Evolutionary conservation across 2,888 invertebrate genomes (phyloP).

Genomic region (Volucella inflata): DNA sequence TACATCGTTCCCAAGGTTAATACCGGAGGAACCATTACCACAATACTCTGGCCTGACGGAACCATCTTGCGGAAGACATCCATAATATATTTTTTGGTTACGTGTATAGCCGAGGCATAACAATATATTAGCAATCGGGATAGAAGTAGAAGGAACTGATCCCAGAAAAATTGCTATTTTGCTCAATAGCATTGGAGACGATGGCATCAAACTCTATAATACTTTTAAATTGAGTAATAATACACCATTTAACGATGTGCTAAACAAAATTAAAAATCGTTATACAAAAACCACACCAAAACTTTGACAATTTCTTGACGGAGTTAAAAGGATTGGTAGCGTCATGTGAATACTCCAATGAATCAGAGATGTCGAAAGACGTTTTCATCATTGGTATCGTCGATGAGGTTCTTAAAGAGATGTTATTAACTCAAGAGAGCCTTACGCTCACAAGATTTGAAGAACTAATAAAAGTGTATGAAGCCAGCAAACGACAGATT

Average conservation of each 20-base stretch:
- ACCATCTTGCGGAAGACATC: no score
- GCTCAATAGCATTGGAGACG: conserved; percentile 28
- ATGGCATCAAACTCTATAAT: conserved; percentile 5
- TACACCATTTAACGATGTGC: conserved; percentile 1
- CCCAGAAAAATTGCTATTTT: conserved; percentile 22
- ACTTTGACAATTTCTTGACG: neutral
- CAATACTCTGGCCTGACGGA: no score
- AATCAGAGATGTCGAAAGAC: conserved; percentile 14
- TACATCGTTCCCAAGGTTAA: no score
- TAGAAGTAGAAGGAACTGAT: no score
- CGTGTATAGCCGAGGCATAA: no score
- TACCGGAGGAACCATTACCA: no score
- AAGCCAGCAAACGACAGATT: conserved; percentile 25
- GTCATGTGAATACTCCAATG: neutral
- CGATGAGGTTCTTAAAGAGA: conserved; percentile 22
- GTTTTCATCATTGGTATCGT: conserved; percentile 20
- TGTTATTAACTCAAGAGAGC: conserved; percentile 22
- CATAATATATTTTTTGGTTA: no score
- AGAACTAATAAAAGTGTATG: conserved; percentile 19
- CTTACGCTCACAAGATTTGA: conserved; percentile 24
- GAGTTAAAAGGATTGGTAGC: conserved; percentile 11
- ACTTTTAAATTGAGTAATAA: no score
- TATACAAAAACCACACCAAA: conserved; percentile 23
- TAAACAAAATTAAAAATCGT: conserved; percentile 1
- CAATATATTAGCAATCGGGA: no score